A percentile compares a stretch with the other conserved stretches of the same genome.
These are phyloP conservation scores for Cydia strobilella DNA, from an alignment of 1,140 invertebrate genomes.

Conservation along the genomic window DNA sequence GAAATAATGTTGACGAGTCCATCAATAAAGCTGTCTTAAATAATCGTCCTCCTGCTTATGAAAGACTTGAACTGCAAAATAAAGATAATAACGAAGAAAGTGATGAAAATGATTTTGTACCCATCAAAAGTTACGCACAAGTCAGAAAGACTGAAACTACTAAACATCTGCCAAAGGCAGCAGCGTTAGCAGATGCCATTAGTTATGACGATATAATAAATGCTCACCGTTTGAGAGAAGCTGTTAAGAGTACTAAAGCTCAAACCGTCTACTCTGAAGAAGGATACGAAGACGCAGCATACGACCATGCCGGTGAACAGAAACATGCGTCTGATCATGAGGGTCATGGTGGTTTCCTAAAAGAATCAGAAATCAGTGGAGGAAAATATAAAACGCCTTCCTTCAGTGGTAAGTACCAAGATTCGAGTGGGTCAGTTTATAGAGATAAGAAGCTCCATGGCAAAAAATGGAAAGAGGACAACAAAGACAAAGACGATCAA, in stretches of 20 bases:
- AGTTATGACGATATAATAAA: conserved; percentile 82
- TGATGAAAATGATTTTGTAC: conserved; percentile 82
- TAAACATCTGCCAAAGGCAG: conserved; percentile 81
- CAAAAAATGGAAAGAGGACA: conserved; percentile 64
- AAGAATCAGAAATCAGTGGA: conserved; percentile 64
- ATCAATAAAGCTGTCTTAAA: conserved; percentile 62
- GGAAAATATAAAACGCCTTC: conserved; percentile 71
- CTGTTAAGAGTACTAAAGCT: conserved; percentile 85
- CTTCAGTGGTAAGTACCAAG: conserved; percentile 51
- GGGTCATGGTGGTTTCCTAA: conserved; percentile 70
- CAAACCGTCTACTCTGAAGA: conserved; percentile 89
- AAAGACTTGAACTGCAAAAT: conserved; percentile 61
- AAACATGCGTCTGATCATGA: conserved; percentile 83
- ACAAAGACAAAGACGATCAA: conserved; percentile 61
- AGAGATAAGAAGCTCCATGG: conserved; percentile 58
- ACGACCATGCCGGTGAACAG: conserved; percentile 87
- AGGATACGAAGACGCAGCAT: conserved; percentile 88
- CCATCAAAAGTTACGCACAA: conserved; percentile 84
- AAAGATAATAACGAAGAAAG: conserved; percentile 43
- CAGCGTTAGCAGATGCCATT: conserved; percentile 80
- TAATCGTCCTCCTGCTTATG: conserved; percentile 52
- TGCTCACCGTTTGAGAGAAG: conserved; percentile 83
- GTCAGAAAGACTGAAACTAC: conserved; percentile 83
- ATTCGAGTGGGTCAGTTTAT: conserved; percentile 56
- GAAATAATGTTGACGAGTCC: conserved; percentile 68